Percentiles rank a stretch among this genome's conserved stretches.
These are phyloP conservation scores for Rhodophaea formosa DNA, from an alignment of 2,888 invertebrate species.

Conservation along the genomic window DNA sequence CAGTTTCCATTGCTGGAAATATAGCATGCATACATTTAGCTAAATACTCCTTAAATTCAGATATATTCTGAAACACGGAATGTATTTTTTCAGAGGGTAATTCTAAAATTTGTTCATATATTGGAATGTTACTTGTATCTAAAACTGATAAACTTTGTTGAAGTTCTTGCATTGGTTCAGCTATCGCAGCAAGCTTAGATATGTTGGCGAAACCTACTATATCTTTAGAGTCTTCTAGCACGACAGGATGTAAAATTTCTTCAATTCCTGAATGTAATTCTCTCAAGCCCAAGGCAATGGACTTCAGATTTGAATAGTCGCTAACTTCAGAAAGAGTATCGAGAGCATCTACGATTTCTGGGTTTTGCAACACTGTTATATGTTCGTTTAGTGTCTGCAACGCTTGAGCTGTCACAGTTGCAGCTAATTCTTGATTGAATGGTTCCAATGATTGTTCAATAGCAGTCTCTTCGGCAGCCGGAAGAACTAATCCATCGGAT, in stretches of 20 bases:
- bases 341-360: conserved; percentile 58
- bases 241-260: conserved; percentile 60
- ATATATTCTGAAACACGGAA: conserved; percentile 53
- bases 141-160: conserved; percentile 60
- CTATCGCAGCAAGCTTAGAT: conserved; percentile 54
- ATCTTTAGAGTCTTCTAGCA: conserved; percentile 56
- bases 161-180: conserved; percentile 63
- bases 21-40: conserved; percentile 53
- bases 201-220: conserved; percentile 40
- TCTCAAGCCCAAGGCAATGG: conserved; percentile 48
- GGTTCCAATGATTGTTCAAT: conserved; percentile 39
- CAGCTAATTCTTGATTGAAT: conserved; percentile 36
- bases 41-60: conserved; percentile 58
- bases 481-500: conserved; percentile 55
- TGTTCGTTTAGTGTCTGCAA: conserved; percentile 60
- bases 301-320: conserved; percentile 60
- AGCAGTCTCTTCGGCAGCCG: conserved; percentile 47
- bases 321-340: conserved; percentile 61
- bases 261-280: conserved; percentile 57
- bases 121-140: conserved; percentile 63
- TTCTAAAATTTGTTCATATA: conserved; percentile 63
- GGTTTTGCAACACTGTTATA: conserved; percentile 55
- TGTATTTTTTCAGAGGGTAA: conserved; percentile 57
- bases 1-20: conserved; percentile 53
- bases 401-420: conserved; percentile 55